Evolutionary conservation across 2,113 vertebrate genomes (phyloP).

Genomic region (Daboia siamensis): DNA sequence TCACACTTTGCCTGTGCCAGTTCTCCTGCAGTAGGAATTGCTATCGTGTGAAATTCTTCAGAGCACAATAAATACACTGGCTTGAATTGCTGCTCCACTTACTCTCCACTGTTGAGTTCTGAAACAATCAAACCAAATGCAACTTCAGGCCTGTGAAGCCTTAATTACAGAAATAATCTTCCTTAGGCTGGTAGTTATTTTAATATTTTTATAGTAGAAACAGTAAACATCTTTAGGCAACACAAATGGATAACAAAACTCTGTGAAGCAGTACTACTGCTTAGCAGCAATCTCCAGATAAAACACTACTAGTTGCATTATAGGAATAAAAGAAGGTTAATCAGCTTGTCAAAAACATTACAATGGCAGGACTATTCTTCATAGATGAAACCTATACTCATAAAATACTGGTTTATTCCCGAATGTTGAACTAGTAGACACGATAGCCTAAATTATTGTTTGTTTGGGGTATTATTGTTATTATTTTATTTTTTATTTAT

Average conservation of each 20-base stretch:
- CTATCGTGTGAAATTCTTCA: slow-evolving; percentile 1
- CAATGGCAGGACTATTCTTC: background rate
- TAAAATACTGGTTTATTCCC: background rate
- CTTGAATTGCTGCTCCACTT: background rate
- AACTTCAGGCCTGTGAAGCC: slow-evolving; percentile 10
- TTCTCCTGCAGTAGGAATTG: background rate
- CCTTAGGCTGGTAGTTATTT: rapidly evolving
- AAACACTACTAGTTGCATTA: background rate
- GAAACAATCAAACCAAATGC: rapidly evolving
- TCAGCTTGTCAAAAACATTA: background rate
- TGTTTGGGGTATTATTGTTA: background rate
- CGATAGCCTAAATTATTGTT: background rate
- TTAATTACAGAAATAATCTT: background rate
- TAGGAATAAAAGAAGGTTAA: background rate
- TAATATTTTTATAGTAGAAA: background rate
- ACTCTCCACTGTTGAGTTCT: background rate
- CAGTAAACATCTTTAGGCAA: background rate
- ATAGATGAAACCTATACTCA: background rate
- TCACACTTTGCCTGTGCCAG: background rate
- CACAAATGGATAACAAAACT: background rate
- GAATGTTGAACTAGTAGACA: background rate
- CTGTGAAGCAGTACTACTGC: background rate
- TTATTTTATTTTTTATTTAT: background rate
- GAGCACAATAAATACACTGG: background rate
- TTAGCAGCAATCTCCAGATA: slow-evolving; percentile 5